Evolutionary conservation across 2,113 vertebrate genomes (phyloP), one percentile per base, ranked within the genome.

Genomic region (Phycodurus eques): DNA sequence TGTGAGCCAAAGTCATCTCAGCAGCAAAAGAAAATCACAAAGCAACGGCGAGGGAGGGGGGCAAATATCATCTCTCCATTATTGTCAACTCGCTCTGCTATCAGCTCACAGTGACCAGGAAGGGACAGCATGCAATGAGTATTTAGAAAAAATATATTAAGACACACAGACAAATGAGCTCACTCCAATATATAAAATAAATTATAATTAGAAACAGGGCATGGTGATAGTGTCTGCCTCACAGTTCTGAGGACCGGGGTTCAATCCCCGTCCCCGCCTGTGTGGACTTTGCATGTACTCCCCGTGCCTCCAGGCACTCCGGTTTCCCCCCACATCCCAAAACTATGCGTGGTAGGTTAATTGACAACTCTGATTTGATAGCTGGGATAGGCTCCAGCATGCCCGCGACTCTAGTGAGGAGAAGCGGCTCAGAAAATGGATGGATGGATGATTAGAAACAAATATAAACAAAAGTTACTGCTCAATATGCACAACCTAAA

Each of bases 1-100:
- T 78, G 75, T 66, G 85, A 82, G 88, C 85, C 88, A 88, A 85
- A 89, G 83, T 83, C 86, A 79, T 85, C 83, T 85, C 81, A 65
- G 79, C 80, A 67, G 85, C 83, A 86, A 89, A 88, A 85, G 88
- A 87, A 84, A 86, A 81, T 80, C 74, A n/a, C 68, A 49, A 80
- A 78, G 72, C 53, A 39, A 69, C 42, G 13, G 53, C 61, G 72
- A 42, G 17, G 65, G 71, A 65, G 5, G 74, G 68, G 31, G 67
- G 65, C 68, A 61, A 78, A 79, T 71, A 80, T 80, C 70, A 79
- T 76, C 82, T 85, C 82, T 89, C 78, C 78, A 84, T 88, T 87
- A 84, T 79, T 85, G 88, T 85, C 70, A 69, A 82, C 70, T 78
- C 62, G 43, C 71, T 27, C 63, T 44, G 75, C 79, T 85, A 88